phyloP scores from a whole-genome alignment of 2,888 invertebrate species.

The Proisotoma minuta region DNA sequence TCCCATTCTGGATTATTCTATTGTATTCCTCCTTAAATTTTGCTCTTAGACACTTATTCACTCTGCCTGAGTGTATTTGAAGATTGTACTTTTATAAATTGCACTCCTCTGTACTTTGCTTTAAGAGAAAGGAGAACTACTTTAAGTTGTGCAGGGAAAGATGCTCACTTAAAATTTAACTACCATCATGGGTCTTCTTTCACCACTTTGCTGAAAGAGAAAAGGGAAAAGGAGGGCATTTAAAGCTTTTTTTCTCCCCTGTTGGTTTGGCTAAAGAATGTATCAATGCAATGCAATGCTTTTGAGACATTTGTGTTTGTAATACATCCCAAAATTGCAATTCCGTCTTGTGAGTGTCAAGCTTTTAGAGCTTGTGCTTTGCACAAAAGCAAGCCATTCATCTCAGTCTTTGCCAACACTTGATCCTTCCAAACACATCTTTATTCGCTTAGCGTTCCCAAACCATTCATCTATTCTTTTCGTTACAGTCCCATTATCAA shows the following conservation, averaged over 20 bases:
- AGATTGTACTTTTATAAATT: no score
- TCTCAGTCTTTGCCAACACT: conserved; percentile 3
- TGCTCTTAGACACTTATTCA: no score
- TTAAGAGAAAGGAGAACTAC: neutral
- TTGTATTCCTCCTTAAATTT: no score
- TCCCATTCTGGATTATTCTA: no score
- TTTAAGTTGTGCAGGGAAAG: neutral
- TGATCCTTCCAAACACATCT: conserved; percentile 11
- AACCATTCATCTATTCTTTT: conserved; percentile 3
- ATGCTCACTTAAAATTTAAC: neutral
- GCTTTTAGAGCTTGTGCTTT: neutral
- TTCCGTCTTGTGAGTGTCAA: conserved; percentile 11
- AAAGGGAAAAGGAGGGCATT: neutral
- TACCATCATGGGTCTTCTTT: neutral
- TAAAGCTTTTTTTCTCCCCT: neutral
- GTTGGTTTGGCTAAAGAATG: no score
- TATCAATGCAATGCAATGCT: no score
- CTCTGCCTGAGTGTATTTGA: no score
- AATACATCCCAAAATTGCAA: conserved; percentile 4
- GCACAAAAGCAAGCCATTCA: neutral
- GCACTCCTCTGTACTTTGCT: no score
- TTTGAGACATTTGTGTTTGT: neutral
- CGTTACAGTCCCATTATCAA: neutral
- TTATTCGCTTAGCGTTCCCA: neutral
- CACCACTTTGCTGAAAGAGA: neutral